Conservation (phyloP, 1,140 invertebrate genomes). For the Contarinia nasturtii region DNA sequence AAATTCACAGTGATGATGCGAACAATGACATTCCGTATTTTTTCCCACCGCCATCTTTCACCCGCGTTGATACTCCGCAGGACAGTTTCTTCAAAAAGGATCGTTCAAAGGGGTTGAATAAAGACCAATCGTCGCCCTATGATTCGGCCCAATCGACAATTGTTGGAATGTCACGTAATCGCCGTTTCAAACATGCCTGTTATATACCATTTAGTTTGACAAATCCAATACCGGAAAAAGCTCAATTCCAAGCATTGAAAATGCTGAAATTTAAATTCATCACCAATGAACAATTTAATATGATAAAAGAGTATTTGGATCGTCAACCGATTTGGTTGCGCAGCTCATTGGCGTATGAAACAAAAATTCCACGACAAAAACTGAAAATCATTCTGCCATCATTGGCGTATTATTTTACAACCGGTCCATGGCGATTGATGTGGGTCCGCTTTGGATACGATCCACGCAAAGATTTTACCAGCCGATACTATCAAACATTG, state of each 20-base stretch:
- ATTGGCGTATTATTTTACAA: slow-evolving; percentile 64
- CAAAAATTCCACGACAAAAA: slow-evolving; percentile 36
- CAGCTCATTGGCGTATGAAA: slow-evolving; percentile 44
- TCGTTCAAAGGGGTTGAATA: slow-evolving; percentile 24
- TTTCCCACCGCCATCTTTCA: slow-evolving; percentile 56
- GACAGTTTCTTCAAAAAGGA: slow-evolving; percentile 30
- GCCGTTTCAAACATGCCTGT: background rate
- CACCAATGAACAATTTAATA: slow-evolving; percentile 16
- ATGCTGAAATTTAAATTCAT: slow-evolving; percentile 23
- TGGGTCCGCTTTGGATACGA: slow-evolving; percentile 79
- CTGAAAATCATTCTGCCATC: slow-evolving; percentile 64
- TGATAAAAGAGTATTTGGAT: slow-evolving; percentile 37
- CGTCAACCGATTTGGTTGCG: slow-evolving; percentile 72
- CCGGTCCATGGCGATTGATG: slow-evolving; percentile 72
- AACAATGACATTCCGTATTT: slow-evolving; percentile 35
- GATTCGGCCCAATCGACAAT: slow-evolving; percentile 18
- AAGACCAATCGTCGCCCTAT: slow-evolving; percentile 9
- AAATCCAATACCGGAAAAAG: slow-evolving; percentile 15
- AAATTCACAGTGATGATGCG: slow-evolving; percentile 22
- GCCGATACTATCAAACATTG: slow-evolving; percentile 64
- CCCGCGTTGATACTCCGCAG: slow-evolving; percentile 49
- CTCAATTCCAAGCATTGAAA: slow-evolving; percentile 18
- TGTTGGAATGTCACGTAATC: slow-evolving; percentile 25
- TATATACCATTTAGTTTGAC: slow-evolving; percentile 14
- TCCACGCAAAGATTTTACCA: slow-evolving; percentile 54